These are phyloP conservation scores for Alectura lathami DNA, from an alignment of 2,113 vertebrate species.

Conservation along the genomic window DNA sequence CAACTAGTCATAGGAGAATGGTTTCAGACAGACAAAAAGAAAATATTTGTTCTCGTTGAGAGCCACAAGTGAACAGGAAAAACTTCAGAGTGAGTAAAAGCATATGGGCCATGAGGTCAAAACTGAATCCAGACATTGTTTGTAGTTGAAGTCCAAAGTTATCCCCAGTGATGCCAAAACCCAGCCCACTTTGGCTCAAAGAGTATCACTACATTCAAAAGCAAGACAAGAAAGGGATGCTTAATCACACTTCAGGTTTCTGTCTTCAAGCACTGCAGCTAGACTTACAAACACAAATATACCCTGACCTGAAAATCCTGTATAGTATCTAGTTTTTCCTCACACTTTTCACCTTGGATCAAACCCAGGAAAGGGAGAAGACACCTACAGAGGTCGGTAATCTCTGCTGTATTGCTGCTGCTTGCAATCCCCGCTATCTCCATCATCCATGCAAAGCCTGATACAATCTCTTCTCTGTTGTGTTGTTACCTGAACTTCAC, in stretches of 20 bases:
- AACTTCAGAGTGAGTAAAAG: neutral
- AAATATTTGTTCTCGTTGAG: neutral
- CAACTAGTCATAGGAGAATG: neutral
- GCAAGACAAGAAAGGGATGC: neutral
- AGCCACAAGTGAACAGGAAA: neutral
- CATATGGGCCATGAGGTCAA: neutral
- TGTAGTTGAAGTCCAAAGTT: neutral
- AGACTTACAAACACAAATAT: neutral
- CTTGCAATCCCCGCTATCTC: neutral
- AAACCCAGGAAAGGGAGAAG: neutral
- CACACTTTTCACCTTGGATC: neutral
- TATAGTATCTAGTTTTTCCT: constrained; percentile 9
- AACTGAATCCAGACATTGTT: neutral
- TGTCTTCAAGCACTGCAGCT: neutral
- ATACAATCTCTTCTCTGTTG: neutral
- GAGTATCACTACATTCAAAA: neutral
- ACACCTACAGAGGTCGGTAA: neutral
- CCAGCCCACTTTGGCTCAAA: neutral
- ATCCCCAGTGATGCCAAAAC: neutral
- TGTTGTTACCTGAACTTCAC: neutral
- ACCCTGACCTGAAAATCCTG: constrained; percentile 7
- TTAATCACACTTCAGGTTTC: neutral
- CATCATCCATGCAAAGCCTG: neutral
- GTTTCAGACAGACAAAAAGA: neutral
- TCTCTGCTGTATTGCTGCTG: neutral